A percentile compares a stretch with the other conserved stretches of the same genome.
These are phyloP conservation scores for Hydrocynus forskahlii DNA, from an alignment of 2,797 vertebrate genomes.

Conservation along the genomic window DNA sequence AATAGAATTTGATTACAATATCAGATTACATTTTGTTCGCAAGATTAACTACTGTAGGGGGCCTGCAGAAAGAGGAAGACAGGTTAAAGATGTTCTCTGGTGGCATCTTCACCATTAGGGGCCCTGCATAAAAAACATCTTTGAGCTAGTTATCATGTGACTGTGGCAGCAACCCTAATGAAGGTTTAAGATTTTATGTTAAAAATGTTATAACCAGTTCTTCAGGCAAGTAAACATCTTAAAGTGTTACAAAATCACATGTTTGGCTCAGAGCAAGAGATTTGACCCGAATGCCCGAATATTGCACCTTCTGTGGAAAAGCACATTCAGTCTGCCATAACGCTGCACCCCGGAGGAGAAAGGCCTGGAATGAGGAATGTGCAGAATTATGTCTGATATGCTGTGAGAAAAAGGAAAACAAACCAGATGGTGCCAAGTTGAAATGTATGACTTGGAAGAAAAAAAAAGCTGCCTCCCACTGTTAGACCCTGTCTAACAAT, in stretches of 20 bases:
- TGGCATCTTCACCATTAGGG: too few relatives aligned
- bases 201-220: not conserved
- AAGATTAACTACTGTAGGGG: too few relatives aligned
- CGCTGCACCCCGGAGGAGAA: slow-evolving; percentile 14
- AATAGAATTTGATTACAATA: too few relatives aligned
- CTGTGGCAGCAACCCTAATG: not conserved
- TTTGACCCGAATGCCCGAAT: not conserved
- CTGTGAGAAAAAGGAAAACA: slow-evolving; percentile 15
- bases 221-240: not conserved
- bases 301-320: slow-evolving; percentile 11
- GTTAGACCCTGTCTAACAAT: slow-evolving; percentile 46
- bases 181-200: not conserved
- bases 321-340: slow-evolving; percentile 13
- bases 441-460: slow-evolving; percentile 28
- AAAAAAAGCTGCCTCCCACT: slow-evolving; percentile 26
- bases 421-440: slow-evolving; percentile 41
- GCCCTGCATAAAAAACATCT: too few relatives aligned
- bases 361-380: slow-evolving; percentile 35
- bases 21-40: too few relatives aligned
- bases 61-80: too few relatives aligned
- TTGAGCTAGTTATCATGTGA: not conserved
- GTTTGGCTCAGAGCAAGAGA: not conserved
- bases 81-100: too few relatives aligned
- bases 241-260: not conserved
- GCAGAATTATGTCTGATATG: slow-evolving; percentile 43